phyloP scores from a whole-genome alignment of 2,888 invertebrate species.

The Allolobophora icterica region DNA sequence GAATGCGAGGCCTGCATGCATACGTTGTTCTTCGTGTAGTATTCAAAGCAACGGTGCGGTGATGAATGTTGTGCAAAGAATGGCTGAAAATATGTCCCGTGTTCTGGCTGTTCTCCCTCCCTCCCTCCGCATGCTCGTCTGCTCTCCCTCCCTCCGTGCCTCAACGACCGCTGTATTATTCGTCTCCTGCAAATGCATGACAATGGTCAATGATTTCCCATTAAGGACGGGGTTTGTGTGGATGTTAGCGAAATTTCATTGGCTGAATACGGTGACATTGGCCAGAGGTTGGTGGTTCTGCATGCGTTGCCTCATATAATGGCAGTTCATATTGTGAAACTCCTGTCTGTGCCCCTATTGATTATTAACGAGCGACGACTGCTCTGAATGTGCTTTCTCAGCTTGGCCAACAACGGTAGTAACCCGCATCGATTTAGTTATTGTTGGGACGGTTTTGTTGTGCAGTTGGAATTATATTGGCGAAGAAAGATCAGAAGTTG shows the following conservation, averaged over 20 bases:
- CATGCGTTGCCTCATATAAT: neutral
- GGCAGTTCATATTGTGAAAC: neutral
- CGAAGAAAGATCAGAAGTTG: neutral
- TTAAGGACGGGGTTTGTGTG: constrained; percentile 17
- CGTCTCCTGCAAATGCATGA: constrained; percentile 7
- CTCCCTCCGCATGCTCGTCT: neutral
- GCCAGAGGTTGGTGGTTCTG: constrained; percentile 2
- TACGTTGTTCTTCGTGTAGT: neutral
- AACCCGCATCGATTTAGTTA: neutral
- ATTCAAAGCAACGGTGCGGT: constrained; percentile 1
- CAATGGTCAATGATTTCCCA: constrained; percentile 17
- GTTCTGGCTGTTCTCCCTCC: neutral
- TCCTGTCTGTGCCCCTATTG: constrained; percentile 17
- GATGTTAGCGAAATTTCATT: constrained; percentile 17
- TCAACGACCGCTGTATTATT: neutral
- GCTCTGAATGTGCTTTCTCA: constrained; percentile 12
- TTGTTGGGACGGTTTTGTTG: neutral
- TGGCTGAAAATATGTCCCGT: constrained; percentile 17
- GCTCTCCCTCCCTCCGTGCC: no score
- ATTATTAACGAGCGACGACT: neutral
- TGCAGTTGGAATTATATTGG: neutral
- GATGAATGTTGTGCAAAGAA: constrained; percentile 17
- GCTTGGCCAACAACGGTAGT: neutral
- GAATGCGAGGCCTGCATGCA: neutral
- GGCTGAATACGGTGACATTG: neutral